Evolutionary conservation across 37 sponge, comb jelly and placozoan genomes (phyloP), one percentile per base, ranked within the genome.

Genomic region (Agelas oroides): DNA sequence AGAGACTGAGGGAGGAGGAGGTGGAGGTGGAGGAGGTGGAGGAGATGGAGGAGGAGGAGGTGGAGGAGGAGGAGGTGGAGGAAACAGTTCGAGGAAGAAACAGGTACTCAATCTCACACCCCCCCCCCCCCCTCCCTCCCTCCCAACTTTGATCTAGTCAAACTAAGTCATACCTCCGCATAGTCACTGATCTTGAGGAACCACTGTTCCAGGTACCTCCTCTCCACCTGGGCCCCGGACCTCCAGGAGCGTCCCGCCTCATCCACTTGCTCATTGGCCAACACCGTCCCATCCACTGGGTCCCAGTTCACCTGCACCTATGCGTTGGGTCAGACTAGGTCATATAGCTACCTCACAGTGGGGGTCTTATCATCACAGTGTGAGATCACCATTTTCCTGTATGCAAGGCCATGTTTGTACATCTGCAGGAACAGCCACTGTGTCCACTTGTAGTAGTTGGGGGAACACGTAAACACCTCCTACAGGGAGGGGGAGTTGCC

Each of bases 211-310:
- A 95, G 78, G 31, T 64, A 61, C 31, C 78, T 78, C 81, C 85
- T 80, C 82, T 95, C 85, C 16, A 89, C 96, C 73, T 57, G 75
- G 17, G 96, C 94, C 14, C 96, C 96, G 0, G 93, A 93, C 25
- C 96, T 59, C 96, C 96, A 95, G 37, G 96, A 92, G 19, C 88
- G 24, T 5, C 96, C 96, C 20, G 86, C 59, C 8, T 35, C 81
- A 41, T 95, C 96, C 52, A 95, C 91, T 88, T 95, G 96, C 37
- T 95, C 96, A 78, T 93, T 95, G 69, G 96, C 96, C 69, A 95
- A 70, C 56, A 95, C 96, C 34, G 96, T 93, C 76, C 70, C 61
- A 81, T 95, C 96, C 88, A 95, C 94, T 27, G 96, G 96, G 54
- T 95, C 96, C 96, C 96, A 95, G 74, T 95, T 95, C 38, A 95